Percentiles rank a stretch among this genome's conserved stretches.
Evolutionary conservation across 2,797 vertebrate genomes (phyloP).

Genomic region (Acridotheres tristis): DNA sequence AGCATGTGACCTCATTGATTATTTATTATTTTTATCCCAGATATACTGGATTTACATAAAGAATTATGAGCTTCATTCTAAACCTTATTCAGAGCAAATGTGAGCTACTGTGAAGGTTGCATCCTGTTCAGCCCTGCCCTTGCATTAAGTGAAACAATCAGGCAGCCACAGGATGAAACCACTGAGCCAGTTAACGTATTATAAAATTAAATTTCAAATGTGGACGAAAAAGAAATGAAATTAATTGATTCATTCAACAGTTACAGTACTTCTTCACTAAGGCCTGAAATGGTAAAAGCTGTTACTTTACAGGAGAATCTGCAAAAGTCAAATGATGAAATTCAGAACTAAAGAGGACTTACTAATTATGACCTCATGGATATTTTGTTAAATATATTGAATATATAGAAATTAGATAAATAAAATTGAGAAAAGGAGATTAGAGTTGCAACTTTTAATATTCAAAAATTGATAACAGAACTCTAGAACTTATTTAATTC

Average conservation of each 20-base stretch:
- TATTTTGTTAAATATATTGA: background rate
- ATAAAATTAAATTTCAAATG: background rate
- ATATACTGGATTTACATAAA: background rate
- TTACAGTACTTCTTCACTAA: background rate
- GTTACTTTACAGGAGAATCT: background rate
- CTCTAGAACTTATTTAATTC: background rate
- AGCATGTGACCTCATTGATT: background rate
- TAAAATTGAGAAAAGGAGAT: background rate
- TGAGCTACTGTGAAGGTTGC: background rate
- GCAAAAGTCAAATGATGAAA: background rate
- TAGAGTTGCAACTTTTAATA: background rate
- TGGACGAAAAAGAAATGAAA: background rate
- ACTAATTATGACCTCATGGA: accelerated
- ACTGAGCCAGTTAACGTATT: background rate
- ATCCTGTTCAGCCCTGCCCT: background rate
- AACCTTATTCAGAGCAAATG: background rate
- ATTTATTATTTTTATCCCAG: background rate
- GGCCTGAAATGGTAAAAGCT: background rate
- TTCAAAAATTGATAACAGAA: background rate
- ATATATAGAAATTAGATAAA: background rate
- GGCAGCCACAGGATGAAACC: background rate
- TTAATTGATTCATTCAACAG: background rate
- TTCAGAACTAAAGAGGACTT: background rate
- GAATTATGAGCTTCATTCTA: background rate
- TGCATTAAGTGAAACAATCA: background rate